Percentiles rank a stretch among this genome's conserved stretches.
Conservation (phyloP, 1,140 invertebrate species). For the Hormaphis cornu region DNA sequence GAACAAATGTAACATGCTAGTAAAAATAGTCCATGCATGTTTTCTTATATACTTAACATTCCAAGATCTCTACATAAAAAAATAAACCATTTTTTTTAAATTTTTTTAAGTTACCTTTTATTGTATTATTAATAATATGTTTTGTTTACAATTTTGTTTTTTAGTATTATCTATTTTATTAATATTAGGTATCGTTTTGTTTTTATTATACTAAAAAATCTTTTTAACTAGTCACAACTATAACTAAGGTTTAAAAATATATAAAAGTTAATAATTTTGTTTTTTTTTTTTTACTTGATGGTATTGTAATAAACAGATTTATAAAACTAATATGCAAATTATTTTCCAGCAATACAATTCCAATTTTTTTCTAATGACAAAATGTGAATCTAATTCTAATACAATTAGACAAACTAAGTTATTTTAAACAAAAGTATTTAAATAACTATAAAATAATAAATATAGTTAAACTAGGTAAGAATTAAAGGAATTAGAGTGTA, state of each 20-base stretch:
- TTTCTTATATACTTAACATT: not conserved
- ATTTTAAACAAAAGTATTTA: too few species aligned
- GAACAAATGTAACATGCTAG: not conserved
- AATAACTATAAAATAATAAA: too few species aligned
- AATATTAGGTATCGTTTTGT: not conserved
- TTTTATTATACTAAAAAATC: too few species aligned
- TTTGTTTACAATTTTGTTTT: not conserved
- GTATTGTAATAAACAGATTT: constrained; percentile 6
- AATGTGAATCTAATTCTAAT: too few species aligned
- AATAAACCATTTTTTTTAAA: not conserved
- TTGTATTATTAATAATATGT: not conserved
- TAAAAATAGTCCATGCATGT: not conserved
- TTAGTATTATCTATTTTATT: not conserved
- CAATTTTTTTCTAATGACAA: too few species aligned
- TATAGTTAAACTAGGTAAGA: too few species aligned
- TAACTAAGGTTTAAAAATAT: not conserved
- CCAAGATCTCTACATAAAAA: not conserved
- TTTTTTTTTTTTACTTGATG: not conserved
- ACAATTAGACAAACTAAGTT: too few species aligned
- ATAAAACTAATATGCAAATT: too few species aligned
- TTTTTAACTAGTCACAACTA: constrained; percentile 1
- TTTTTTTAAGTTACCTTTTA: constrained; percentile 8
- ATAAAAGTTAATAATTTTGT: not conserved
- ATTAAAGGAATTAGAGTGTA: not conserved
- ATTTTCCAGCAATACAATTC: too few species aligned